These are phyloP conservation scores for Caenorhabditis wallacei DNA, from an alignment of 2,888 invertebrate genomes.

Conservation along the genomic window DNA sequence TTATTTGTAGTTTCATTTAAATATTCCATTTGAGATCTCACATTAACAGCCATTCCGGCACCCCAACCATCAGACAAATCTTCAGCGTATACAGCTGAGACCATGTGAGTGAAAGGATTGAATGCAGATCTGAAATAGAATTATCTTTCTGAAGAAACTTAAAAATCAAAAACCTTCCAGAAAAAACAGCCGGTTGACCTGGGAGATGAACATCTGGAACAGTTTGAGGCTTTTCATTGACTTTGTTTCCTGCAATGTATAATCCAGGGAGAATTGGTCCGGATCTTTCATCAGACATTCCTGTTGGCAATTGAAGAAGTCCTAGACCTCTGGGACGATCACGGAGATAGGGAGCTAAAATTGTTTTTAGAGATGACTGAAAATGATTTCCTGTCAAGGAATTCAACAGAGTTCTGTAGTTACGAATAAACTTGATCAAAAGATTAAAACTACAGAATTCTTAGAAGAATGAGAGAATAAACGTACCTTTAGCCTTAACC, in stretches of 20 bases:
- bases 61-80: slow-evolving; percentile 80
- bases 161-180: slow-evolving; percentile 69
- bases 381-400: not conserved
- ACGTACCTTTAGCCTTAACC: slow-evolving; percentile 35
- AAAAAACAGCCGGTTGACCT: slow-evolving; percentile 75
- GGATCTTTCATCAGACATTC: slow-evolving; percentile 77
- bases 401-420: too few species aligned
- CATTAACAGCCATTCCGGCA: slow-evolving; percentile 78
- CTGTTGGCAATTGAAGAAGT: slow-evolving; percentile 76
- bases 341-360: slow-evolving; percentile 73
- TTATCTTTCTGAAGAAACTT: too few species aligned
- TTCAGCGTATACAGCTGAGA: slow-evolving; percentile 76
- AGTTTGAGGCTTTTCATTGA: slow-evolving; percentile 74
- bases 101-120: slow-evolving; percentile 79
- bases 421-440: too few species aligned
- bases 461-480: too few species aligned
- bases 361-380: not conserved
- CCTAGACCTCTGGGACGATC: slow-evolving; percentile 78
- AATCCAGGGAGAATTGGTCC: slow-evolving; percentile 76
- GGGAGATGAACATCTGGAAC: slow-evolving; percentile 77
- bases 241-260: slow-evolving; percentile 78
- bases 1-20: not conserved
- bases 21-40: slow-evolving; percentile 39
- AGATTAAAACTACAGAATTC: too few species aligned
- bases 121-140: slow-evolving; percentile 76